phyloP scores from a whole-genome alignment of 2,797 vertebrate genomes.

The Lerista edwardsae region DNA sequence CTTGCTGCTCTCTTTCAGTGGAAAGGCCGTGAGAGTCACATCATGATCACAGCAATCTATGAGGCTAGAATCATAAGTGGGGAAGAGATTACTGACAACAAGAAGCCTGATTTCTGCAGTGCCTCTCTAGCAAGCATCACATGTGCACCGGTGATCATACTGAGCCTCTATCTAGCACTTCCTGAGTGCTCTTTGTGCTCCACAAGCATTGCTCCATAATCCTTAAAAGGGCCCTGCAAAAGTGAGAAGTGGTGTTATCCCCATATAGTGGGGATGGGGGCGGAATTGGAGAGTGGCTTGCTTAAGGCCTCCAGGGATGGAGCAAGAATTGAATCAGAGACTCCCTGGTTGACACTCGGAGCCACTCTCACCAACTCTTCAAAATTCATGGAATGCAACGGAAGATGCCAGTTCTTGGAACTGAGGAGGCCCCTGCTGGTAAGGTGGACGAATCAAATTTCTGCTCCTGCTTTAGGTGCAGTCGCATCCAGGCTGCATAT shows the following conservation, averaged over 20 bases:
- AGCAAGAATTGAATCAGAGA: not conserved
- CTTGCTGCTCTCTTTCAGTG: no score
- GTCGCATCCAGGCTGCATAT: no score
- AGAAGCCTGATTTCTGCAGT: no score
- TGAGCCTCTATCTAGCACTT: not conserved
- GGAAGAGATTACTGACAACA: no score
- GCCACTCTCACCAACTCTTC: not conserved
- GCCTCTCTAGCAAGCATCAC: no score
- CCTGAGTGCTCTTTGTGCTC: not conserved
- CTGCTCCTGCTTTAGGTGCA: not conserved
- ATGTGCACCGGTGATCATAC: not conserved
- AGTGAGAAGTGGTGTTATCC: not conserved
- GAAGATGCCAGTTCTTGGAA: not conserved
- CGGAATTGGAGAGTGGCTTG: not conserved
- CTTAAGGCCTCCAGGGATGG: not conserved
- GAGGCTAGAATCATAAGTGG: no score
- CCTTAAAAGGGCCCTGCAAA: not conserved
- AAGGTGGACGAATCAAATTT: not conserved
- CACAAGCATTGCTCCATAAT: not conserved
- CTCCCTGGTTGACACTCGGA: not conserved
- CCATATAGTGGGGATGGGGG: not conserved
- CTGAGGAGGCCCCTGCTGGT: not conserved
- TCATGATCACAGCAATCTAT: no score
- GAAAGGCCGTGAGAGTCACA: not conserved
- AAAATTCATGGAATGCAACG: not conserved